Conservation (phyloP, 2,888 invertebrate species). For the Ophion ventricosus region DNA sequence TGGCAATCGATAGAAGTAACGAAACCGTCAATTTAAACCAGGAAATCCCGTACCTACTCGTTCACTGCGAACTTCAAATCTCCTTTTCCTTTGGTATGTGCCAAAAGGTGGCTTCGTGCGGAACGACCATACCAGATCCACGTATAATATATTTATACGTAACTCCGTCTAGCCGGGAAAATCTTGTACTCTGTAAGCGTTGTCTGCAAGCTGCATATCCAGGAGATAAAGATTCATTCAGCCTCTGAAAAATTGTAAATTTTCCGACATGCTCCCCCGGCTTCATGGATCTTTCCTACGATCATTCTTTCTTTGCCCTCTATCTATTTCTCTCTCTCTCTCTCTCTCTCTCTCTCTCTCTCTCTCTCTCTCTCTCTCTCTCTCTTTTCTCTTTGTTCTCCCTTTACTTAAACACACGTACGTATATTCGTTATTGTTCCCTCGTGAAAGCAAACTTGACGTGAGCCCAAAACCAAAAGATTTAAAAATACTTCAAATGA, state of each 20-base stretch:
- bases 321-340: conserved; percentile 5
- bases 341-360: not conserved
- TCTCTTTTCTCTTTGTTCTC: conserved; percentile 1
- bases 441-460: not conserved
- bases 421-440: not conserved
- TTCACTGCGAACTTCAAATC: conserved; percentile 45
- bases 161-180: conserved; percentile 43
- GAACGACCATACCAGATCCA: conserved; percentile 7
- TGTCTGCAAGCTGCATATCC: conserved; percentile 54
- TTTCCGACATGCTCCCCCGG: conserved; percentile 29
- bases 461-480: not conserved
- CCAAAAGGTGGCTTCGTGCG: conserved; percentile 27
- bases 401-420: not conserved
- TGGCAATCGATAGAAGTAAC: not conserved
- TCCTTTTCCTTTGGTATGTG: conserved; percentile 23
- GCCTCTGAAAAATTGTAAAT: conserved; percentile 53
- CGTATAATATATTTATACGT: conserved; percentile 15
- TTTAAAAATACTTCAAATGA: not conserved
- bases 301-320: conserved; percentile 7
- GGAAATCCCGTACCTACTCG: not conserved
- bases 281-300: conserved; percentile 31
- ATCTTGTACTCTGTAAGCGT: conserved; percentile 64
- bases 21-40: not conserved
- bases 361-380: conserved; percentile 9
- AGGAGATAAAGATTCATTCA: conserved; percentile 45